Evolutionary conservation across 2,888 invertebrate genomes (phyloP).

Genomic region (Xanthorhoe spadicearia): DNA sequence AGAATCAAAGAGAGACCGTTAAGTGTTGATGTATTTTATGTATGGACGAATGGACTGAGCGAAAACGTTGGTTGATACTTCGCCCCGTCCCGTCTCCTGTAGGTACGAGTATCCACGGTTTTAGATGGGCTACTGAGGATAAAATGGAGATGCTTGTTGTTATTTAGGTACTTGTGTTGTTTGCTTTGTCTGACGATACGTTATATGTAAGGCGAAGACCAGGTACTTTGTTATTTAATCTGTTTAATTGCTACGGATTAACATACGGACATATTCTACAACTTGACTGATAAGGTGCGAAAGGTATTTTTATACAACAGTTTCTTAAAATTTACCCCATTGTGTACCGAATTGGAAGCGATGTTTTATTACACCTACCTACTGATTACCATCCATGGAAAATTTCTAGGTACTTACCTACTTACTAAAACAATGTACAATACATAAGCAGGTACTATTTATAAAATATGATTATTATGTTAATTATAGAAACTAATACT

Average conservation of each 20-base stretch:
- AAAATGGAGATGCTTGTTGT: background rate
- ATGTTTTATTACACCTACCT: constrained; percentile 4
- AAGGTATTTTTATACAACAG: constrained; percentile 72
- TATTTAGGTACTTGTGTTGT: background rate
- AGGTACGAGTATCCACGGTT: background rate
- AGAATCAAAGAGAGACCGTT: background rate
- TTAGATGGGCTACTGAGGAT: background rate
- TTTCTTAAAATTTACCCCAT: constrained; percentile 26
- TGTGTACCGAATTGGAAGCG: background rate
- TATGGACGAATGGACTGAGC: background rate
- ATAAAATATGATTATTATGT: too few relatives aligned
- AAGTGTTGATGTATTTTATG: constrained; percentile 1
- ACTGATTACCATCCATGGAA: background rate
- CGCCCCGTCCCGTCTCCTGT: background rate
- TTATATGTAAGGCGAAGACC: background rate
- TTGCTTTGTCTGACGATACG: background rate
- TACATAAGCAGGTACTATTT: background rate
- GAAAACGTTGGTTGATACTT: background rate
- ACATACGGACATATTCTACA: constrained; percentile 8
- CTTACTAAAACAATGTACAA: background rate
- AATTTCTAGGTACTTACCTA: background rate
- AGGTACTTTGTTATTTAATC: background rate
- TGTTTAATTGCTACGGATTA: background rate
- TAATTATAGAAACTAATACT: background rate
- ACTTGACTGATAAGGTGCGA: constrained; percentile 71